These are phyloP conservation scores for Noctua janthe DNA, from an alignment of 2,888 invertebrate species.

Conservation along the genomic window DNA sequence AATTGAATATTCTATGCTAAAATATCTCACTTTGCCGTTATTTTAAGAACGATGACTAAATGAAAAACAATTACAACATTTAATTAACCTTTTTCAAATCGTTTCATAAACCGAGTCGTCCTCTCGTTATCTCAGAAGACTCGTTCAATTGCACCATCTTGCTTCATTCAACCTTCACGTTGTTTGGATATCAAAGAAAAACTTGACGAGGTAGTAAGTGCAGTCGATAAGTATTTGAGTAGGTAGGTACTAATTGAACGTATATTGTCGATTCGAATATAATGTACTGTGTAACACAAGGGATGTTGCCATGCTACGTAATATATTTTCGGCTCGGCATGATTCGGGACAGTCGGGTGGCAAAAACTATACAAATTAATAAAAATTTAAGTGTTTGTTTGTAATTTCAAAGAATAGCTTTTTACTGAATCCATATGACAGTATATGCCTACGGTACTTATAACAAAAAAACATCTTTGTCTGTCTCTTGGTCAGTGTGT, in stretches of 20 bases:
- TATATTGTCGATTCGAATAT: too few species aligned
- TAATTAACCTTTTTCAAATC: constrained; percentile 35
- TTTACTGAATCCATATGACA: too few species aligned
- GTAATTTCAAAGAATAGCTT: too few species aligned
- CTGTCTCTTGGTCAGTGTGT: too few species aligned
- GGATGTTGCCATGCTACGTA: not conserved
- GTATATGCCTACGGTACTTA: too few species aligned
- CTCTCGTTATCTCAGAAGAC: constrained; percentile 32
- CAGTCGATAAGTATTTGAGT: constrained; percentile 9
- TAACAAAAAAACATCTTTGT: too few species aligned
- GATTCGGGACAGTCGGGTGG: not conserved
- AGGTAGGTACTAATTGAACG: not conserved
- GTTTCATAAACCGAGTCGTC: constrained; percentile 14
- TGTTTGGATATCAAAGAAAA: constrained; percentile 36
- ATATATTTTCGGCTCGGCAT: not conserved
- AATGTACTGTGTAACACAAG: too few species aligned
- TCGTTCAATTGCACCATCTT: constrained; percentile 34
- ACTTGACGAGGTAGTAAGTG: constrained; percentile 25
- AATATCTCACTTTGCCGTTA: not conserved
- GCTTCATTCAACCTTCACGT: constrained; percentile 45
- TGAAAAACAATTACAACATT: constrained; percentile 14
- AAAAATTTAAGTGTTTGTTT: too few species aligned
- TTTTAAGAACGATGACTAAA: constrained; percentile 13
- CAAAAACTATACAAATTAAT: not conserved
- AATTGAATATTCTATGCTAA: not conserved